These are phyloP conservation scores for Varecia variegata DNA, from an alignment of 2,797 vertebrate species.

Conservation along the genomic window DNA sequence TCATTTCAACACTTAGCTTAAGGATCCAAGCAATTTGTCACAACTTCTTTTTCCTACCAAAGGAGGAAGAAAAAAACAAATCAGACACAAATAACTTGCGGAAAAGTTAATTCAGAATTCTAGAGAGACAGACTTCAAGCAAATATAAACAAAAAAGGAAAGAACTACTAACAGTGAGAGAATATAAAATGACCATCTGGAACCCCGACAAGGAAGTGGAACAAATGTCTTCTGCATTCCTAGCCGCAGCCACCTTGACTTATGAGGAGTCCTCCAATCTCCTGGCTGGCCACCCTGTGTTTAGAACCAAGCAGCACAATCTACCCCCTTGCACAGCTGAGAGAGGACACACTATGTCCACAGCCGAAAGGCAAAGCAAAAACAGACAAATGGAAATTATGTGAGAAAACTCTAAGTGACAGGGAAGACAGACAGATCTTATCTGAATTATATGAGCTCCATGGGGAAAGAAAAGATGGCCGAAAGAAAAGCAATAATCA, in stretches of 20 bases:
- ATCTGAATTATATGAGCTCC: neutral
- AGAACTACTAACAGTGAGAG: slow-evolving; percentile 33
- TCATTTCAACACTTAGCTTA: neutral
- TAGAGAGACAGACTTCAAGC: slow-evolving; percentile 31
- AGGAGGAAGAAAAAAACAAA: neutral
- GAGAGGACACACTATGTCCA: neutral
- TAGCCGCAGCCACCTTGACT: neutral
- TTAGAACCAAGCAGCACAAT: neutral
- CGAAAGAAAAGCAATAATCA: neutral
- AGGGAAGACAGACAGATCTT: neutral
- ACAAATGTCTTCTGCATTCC: neutral
- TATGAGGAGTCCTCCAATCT: neutral
- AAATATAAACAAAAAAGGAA: slow-evolving; percentile 15
- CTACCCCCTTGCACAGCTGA: neutral
- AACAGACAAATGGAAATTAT: neutral
- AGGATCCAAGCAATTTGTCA: slow-evolving; percentile 1
- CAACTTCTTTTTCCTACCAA: neutral
- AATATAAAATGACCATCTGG: slow-evolving; percentile 30
- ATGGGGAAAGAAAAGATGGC: neutral
- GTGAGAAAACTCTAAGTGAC: neutral
- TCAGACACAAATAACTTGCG: slow-evolving; percentile 9
- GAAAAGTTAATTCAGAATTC: slow-evolving; percentile 49
- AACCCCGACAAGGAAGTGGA: neutral
- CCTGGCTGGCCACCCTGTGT: neutral
- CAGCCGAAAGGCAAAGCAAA: neutral